A percentile compares a stretch with the other conserved stretches of the same genome.
Conservation (phyloP, 2,797 vertebrate species). For the Alauda arvensis region DNA sequence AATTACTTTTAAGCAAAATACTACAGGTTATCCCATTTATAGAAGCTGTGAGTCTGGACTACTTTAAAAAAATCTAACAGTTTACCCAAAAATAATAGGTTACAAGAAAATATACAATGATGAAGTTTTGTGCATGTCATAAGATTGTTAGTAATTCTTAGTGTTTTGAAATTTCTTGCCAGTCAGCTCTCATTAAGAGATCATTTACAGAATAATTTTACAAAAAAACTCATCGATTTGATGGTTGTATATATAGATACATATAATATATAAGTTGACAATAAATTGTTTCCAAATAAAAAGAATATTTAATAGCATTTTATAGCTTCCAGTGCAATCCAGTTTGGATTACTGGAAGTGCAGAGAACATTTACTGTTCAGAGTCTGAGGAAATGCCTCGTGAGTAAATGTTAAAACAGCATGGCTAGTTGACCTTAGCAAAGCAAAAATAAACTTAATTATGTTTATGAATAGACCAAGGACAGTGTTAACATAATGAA, state of each 20-base stretch:
- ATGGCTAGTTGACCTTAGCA: not conserved
- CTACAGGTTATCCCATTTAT: not conserved
- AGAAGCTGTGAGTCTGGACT: not conserved
- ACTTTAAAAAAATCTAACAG: not conserved
- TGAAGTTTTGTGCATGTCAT: conserved; percentile 20
- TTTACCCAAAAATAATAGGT: not conserved
- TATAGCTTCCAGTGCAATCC: not conserved
- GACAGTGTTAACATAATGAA: not conserved
- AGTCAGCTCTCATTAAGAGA: not conserved
- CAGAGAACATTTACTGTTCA: not conserved
- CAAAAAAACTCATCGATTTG: not conserved
- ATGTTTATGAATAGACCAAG: not conserved
- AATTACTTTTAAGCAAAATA: not conserved
- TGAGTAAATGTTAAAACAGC: not conserved
- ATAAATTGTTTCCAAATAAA: not conserved
- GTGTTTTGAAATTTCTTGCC: conserved; percentile 6
- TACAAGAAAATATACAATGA: not conserved
- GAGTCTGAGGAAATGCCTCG: not conserved
- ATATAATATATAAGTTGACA: not conserved
- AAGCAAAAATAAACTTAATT: not conserved
- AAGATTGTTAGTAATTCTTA: conserved; percentile 2
- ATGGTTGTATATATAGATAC: not conserved
- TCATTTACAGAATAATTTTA: not conserved
- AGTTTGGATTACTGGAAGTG: not conserved
- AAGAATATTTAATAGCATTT: not conserved